Percentiles rank a stretch among this genome's conserved stretches.
Conservation (phyloP, 2,888 invertebrate species). For the Eugnorisma glareosa region DNA sequence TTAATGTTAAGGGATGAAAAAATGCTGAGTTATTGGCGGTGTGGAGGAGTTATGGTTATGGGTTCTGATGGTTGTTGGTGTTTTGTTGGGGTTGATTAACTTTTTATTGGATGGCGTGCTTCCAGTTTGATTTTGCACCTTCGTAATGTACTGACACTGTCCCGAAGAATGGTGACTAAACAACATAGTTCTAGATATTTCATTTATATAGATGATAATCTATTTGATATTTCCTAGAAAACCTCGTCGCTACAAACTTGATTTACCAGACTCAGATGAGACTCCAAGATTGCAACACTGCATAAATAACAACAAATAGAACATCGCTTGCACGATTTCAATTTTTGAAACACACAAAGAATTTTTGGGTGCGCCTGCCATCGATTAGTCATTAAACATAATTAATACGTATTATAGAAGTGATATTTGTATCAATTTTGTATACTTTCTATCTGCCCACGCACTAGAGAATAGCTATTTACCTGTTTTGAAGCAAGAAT, state of each 20-base stretch:
- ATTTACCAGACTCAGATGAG: constrained; percentile 27
- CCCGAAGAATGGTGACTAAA: background rate
- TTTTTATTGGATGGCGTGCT: constrained; percentile 28
- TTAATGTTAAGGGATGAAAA: constrained; percentile 61
- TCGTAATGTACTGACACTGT: background rate
- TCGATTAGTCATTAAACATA: constrained; percentile 61
- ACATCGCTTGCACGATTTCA: constrained; percentile 41
- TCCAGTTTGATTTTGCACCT: constrained; percentile 16
- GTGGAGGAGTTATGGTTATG: constrained; percentile 61
- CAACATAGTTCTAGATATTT: background rate
- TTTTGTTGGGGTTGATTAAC: constrained; percentile 54
- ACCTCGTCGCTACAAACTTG: constrained; percentile 34
- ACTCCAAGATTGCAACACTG: constrained; percentile 48
- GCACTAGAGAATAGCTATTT: constrained; percentile 55
- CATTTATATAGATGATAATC: background rate
- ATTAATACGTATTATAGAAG: constrained; percentile 68
- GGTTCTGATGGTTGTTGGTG: constrained; percentile 25
- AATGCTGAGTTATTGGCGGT: constrained; percentile 57
- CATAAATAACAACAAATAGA: constrained; percentile 47
- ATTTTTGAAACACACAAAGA: constrained; percentile 54
- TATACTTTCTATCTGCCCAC: constrained; percentile 67
- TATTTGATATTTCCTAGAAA: constrained; percentile 21
- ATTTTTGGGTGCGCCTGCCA: constrained; percentile 62
- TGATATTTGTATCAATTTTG: constrained; percentile 67
- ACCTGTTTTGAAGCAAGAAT: constrained; percentile 54